phyloP scores from a whole-genome alignment of 2,113 vertebrate genomes.

The Cebidichthys violaceus region DNA sequence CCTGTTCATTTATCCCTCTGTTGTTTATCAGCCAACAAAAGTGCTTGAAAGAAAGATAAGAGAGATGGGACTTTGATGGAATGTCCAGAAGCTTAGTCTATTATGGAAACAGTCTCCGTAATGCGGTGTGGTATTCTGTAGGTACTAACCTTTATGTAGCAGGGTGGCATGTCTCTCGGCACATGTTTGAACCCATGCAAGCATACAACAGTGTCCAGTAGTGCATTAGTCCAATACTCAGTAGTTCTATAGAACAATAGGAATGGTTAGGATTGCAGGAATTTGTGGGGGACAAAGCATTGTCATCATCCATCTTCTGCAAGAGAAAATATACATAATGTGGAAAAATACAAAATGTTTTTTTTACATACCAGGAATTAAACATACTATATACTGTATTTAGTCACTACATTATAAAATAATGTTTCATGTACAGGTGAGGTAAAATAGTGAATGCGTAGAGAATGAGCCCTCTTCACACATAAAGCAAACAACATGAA shows the following conservation, averaged over 20 bases:
- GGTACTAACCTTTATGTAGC: constrained; percentile 35
- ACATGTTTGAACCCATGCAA: neutral
- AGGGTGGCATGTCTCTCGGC: constrained; percentile 20
- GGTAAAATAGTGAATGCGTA: neutral
- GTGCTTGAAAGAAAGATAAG: constrained; percentile 53
- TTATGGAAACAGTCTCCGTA: constrained; percentile 52
- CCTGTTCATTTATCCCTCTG: constrained; percentile 52
- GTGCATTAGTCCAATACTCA: constrained; percentile 6
- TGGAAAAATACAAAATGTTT: neutral
- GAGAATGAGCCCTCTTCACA: neutral
- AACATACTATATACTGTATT: neutral
- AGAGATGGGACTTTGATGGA: constrained; percentile 65
- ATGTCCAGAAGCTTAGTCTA: constrained; percentile 54
- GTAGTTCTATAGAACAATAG: neutral
- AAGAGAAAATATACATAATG: neutral
- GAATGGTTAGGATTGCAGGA: neutral
- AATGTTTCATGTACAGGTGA: neutral
- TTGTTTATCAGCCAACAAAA: constrained; percentile 69
- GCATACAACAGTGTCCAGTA: neutral
- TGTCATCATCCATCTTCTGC: neutral
- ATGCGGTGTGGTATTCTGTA: constrained; percentile 45
- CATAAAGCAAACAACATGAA: neutral
- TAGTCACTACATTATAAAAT: neutral
- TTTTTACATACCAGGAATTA: neutral
- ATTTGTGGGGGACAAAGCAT: neutral